Evolutionary conservation across 2,888 invertebrate genomes (phyloP), one percentile per base, ranked within the genome.

Genomic region (Tenthredo scrophulariae): DNA sequence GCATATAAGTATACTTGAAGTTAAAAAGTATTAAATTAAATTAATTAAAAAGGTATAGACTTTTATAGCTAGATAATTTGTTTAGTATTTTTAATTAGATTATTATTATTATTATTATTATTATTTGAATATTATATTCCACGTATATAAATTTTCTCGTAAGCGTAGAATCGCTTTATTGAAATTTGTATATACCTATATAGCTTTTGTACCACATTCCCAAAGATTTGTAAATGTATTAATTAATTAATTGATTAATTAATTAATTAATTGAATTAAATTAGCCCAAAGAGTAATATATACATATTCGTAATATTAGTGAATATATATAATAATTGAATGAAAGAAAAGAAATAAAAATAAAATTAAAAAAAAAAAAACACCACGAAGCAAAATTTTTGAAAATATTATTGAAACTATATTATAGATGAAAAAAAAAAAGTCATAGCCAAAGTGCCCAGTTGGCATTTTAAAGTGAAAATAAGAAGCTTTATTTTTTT

Each of bases 221-320:
- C 89, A 91, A 90, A 90, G 89, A 89, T 86, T 89, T 87, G 86
- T 89, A 74, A 85, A 72, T 87, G 79, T 87, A 87, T 82, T 83
- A 70, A 84, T 85, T 86, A 84, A 87, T 84, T 86, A 84, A 79
- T 40, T 80, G n/a, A 83, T 29, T 77, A 67, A 58, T 54, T 77
- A 40, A 33, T 33, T 33, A 26, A 15, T 58, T 6, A 74, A 18
- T 80, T 50, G 7, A 65, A 50, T 46, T 33, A 67, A 77, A 80
- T 85, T 86, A 88, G 85, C 87, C 88, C 87, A 90, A 89, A 90
- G 89, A 90, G 88, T 88, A 89, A 89, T 89, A 89, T 85, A 43
- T 83, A 85, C 37, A 67, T 83, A 70, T 80, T 22, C 13, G 62
- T 62, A 79, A 54, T 84, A 37, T 84, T 29, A 40, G 67, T 22